Evolutionary conservation across 2,797 vertebrate genomes (phyloP), one percentile per base, ranked within the genome.

Genomic region (Neopelma chrysocephalum): DNA sequence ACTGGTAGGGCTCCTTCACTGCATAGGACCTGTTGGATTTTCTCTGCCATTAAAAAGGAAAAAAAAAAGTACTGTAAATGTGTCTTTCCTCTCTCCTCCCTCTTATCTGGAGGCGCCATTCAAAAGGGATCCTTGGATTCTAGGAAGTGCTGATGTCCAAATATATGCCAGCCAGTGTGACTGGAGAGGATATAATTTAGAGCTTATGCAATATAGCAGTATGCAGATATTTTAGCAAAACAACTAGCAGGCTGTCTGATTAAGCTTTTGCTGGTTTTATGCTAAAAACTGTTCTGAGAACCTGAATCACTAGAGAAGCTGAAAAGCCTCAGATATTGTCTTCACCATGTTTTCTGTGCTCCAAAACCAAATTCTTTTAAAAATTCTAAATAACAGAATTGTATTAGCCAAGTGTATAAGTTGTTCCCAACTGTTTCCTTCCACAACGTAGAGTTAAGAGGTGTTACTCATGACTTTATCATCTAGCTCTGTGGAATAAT

Each of bases 1-100:
- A 99, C 95, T 29, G 98, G 98, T 61, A 98, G 87, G 26, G 97
- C 98, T 89, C 98, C 98, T 64, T 98, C 98, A n/a, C 94, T 93
- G 95, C 98, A 98, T 4, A 99, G 93, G 16, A 98, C 96, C 71
- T 96, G 90, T 38, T 92, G 97, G 15, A 98, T 98, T 92, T 96
- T 94, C 60, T 98, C 98, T 99, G 94, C 13, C 93, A 92, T 81
- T 82, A 56, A 71, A 83, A 56, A 48, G 21, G 34, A 48, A 58
- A 42, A 34, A 56, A 43, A 29, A 38, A 51, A 31, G 16, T 15
- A 15, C 48, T 85, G 61, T 88, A 61, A 81, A 34, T 13, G 6
- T 43, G 12, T 47, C 34, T 31, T 83, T 53, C 16, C 32, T 25
- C 45, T 82, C 85, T 42, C 12, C 15, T 76, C 32, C 3, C 4